Evolutionary conservation across 2,797 vertebrate genomes (phyloP).

Genomic region (Cheirogaleus major): DNA sequence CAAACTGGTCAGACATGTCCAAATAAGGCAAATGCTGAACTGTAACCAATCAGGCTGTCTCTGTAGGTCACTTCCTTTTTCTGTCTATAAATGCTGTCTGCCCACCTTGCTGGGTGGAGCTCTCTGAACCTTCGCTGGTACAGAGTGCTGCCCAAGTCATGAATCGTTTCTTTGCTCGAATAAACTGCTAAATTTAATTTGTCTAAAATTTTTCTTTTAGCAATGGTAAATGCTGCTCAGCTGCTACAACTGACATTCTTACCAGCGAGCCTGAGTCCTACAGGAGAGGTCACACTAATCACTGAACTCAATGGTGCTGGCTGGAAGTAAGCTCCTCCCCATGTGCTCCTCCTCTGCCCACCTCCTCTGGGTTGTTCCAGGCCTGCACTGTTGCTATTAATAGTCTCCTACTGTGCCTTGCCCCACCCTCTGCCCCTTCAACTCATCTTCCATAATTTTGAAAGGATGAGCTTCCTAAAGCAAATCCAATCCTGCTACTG

Average conservation of each 20-base stretch:
- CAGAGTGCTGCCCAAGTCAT: not conserved
- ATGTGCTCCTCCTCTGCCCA: not conserved
- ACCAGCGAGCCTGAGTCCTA: not conserved
- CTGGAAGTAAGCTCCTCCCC: not conserved
- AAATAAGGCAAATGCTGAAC: not conserved
- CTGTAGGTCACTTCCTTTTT: not conserved
- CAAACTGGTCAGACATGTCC: not conserved
- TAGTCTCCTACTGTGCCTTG: not conserved
- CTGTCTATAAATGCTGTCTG: not conserved
- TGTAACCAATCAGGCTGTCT: not conserved
- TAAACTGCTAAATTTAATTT: not conserved
- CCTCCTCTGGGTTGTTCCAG: not conserved
- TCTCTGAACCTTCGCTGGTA: not conserved
- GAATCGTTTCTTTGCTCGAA: not conserved
- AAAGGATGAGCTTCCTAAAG: not conserved
- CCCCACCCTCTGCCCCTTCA: not conserved
- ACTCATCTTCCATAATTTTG: not conserved
- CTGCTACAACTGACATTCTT: not conserved
- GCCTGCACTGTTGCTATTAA: not conserved
- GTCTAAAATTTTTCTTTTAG: not conserved
- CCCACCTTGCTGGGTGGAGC: too few relatives aligned
- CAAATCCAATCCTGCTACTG: not conserved
- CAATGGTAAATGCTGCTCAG: not conserved
- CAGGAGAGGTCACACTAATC: not conserved
- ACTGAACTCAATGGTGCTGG: not conserved